These are phyloP conservation scores for Drosophila lutescens DNA, from an alignment of 2,888 invertebrate species.

Conservation along the genomic window DNA sequence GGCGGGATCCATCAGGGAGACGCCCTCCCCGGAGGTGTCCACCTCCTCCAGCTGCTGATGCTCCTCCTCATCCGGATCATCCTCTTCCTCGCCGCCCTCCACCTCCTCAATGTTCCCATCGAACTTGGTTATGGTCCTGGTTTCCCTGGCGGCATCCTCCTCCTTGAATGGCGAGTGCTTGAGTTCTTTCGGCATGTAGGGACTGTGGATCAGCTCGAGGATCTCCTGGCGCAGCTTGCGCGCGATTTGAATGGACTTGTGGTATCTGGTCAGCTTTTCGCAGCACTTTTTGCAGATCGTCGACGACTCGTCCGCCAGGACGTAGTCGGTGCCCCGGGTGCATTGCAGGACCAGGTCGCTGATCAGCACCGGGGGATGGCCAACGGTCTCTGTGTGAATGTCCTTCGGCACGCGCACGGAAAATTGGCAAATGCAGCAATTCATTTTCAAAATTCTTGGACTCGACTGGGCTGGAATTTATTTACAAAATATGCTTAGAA, in stretches of 20 bases:
- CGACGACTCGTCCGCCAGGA: constrained; percentile 49
- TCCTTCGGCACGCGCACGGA: constrained; percentile 64
- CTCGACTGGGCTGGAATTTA: constrained; percentile 6
- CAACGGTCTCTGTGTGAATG: constrained; percentile 63
- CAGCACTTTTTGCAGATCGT: constrained; percentile 70
- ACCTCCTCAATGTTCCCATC: constrained; percentile 38
- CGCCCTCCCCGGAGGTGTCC: constrained; percentile 4
- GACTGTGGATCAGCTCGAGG: constrained; percentile 64
- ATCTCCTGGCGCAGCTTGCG: constrained; percentile 65
- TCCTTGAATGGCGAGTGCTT: constrained; percentile 43
- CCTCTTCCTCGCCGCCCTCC: neutral
- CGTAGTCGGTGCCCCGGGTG: constrained; percentile 59
- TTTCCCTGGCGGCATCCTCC: constrained; percentile 42
- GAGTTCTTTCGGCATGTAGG: constrained; percentile 54
- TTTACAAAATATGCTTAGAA: constrained; percentile 27
- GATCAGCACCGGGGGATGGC: constrained; percentile 65
- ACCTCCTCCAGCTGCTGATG: neutral
- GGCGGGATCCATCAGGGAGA: constrained; percentile 23
- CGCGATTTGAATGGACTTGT: constrained; percentile 69
- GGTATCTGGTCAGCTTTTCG: constrained; percentile 66
- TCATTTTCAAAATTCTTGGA: constrained; percentile 53
- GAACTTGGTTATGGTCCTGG: constrained; percentile 28
- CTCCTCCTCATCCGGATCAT: constrained; percentile 6
- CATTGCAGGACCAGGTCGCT: constrained; percentile 68
- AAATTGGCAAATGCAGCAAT: constrained; percentile 73